A percentile compares a stretch with the other conserved stretches of the same genome.
These are phyloP conservation scores for Zaprionus kolodkinae DNA, from an alignment of 1,140 invertebrate genomes.

Conservation along the genomic window DNA sequence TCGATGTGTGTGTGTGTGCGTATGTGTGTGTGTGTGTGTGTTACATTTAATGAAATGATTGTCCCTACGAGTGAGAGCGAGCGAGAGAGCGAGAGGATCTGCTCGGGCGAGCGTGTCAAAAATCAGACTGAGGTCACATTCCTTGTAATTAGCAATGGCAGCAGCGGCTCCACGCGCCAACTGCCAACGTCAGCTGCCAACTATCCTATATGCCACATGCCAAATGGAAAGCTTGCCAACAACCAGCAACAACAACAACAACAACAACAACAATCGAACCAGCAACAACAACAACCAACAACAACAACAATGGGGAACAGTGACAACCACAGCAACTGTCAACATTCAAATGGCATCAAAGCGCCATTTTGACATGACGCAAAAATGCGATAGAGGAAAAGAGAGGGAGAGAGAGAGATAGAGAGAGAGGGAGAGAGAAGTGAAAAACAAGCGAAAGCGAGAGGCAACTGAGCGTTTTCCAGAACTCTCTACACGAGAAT, in stretches of 20 bases:
- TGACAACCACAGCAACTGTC: conserved; percentile 20
- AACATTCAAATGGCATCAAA: conserved; percentile 39
- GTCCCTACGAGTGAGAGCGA: conserved; percentile 43
- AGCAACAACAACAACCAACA: conserved; percentile 2
- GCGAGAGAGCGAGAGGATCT: background rate
- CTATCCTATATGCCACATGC: conserved; percentile 43
- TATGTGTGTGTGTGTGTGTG: conserved; percentile 31
- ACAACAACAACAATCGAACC: conserved; percentile 21
- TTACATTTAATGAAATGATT: conserved; percentile 67
- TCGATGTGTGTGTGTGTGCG: background rate
- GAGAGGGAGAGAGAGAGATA: no score
- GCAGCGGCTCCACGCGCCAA: conserved; percentile 13
- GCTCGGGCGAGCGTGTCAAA: conserved; percentile 57
- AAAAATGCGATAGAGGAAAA: conserved; percentile 20
- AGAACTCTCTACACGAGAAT: background rate
- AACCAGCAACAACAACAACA: conserved; percentile 18
- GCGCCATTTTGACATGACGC: conserved; percentile 36
- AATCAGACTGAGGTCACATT: conserved; percentile 60
- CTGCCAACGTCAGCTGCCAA: conserved; percentile 7
- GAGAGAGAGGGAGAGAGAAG: background rate
- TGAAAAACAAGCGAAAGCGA: conserved; percentile 13
- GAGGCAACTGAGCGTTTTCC: background rate
- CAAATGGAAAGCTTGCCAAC: conserved; percentile 44
- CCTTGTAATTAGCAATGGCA: conserved; percentile 71
- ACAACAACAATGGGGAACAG: background rate